phyloP scores from a whole-genome alignment of 1,140 invertebrate genomes.

The Hestina assimilis region DNA sequence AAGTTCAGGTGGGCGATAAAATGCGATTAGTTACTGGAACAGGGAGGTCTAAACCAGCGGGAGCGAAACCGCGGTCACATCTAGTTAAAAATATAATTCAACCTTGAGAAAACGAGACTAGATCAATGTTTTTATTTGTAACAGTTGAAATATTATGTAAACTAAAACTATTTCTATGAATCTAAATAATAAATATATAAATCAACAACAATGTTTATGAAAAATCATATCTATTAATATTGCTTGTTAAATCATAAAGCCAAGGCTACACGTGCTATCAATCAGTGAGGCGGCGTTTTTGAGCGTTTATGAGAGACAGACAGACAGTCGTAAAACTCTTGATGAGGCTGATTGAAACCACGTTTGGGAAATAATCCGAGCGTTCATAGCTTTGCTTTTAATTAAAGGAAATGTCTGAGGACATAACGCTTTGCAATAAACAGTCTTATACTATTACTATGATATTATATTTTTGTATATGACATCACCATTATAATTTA shows the following conservation, averaged over 20 bases:
- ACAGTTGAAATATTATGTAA: too few species aligned
- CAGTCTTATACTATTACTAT: conserved; percentile 9
- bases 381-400: conserved; percentile 56
- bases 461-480: too few species aligned
- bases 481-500: too few species aligned
- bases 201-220: neutral
- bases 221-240: conserved; percentile 3
- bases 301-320: conserved; percentile 60
- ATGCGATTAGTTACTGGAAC: too few species aligned
- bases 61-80: too few species aligned
- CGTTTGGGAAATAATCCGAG: conserved; percentile 52
- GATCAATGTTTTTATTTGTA: too few species aligned
- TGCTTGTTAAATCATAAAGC: conserved; percentile 11
- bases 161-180: too few species aligned
- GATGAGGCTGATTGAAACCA: conserved; percentile 67
- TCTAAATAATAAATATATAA: neutral
- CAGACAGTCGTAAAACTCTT: conserved; percentile 70
- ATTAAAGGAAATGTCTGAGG: conserved; percentile 57
- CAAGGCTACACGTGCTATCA: conserved; percentile 62
- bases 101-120: too few species aligned
- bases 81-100: too few species aligned
- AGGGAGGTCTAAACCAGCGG: too few species aligned
- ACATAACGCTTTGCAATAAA: conserved; percentile 28
- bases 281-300: conserved; percentile 61
- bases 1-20: too few species aligned